phyloP scores from a whole-genome alignment of 2,888 invertebrate species.

The Yponomeuta sedellus region DNA sequence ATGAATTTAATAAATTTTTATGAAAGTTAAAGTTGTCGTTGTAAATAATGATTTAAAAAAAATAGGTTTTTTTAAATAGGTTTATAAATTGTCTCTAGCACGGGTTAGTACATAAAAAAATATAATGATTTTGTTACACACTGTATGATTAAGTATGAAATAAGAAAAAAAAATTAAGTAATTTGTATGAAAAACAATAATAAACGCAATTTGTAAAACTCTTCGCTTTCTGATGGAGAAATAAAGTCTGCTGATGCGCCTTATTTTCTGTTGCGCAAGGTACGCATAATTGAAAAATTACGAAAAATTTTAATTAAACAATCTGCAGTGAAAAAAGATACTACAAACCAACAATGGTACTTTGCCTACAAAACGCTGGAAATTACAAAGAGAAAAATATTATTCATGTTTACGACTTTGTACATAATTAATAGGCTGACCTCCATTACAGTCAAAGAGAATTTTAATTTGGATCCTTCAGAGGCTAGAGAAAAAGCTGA shows the following conservation, averaged over 20 bases:
- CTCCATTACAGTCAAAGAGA: slow-evolving; percentile 18
- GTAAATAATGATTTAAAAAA: no score
- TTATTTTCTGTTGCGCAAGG: slow-evolving; percentile 3
- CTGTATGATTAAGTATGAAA: no score
- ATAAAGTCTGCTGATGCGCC: slow-evolving; percentile 25
- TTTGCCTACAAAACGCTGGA: slow-evolving; percentile 15
- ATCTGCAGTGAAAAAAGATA: not conserved
- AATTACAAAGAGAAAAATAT: not conserved
- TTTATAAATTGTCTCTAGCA: no score
- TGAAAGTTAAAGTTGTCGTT: no score
- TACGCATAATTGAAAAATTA: not conserved
- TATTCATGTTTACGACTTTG: slow-evolving; percentile 10
- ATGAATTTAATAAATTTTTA: no score
- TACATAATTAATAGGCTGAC: slow-evolving; percentile 18
- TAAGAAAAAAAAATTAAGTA: no score
- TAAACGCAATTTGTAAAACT: no score
- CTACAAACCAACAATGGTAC: not conserved
- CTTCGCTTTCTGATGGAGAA: slow-evolving; percentile 18
- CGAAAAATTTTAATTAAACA: not conserved
- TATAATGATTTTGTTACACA: no score
- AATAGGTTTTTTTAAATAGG: no score
- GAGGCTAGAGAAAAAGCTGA: not conserved
- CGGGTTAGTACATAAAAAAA: no score
- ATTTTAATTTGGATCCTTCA: slow-evolving; percentile 17
- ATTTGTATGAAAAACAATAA: no score